Evolutionary conservation across 1,140 invertebrate genomes (phyloP).

Genomic region (Tetragonula clypearis): DNA sequence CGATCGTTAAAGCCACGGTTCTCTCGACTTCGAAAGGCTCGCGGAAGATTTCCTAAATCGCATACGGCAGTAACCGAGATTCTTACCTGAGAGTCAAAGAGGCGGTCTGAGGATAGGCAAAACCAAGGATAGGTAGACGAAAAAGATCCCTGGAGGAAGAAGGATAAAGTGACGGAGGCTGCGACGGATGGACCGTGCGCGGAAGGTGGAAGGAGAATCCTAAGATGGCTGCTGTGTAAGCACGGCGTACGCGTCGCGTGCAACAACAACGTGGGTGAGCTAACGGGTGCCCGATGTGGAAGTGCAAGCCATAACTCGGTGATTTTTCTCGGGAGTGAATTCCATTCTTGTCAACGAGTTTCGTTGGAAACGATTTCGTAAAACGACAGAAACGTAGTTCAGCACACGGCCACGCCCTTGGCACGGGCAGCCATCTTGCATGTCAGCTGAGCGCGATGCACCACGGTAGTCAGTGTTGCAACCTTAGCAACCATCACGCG

Average conservation of each 20-base stretch:
- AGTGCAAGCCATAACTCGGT: slow-evolving; percentile 55
- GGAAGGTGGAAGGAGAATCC: slow-evolving; percentile 67
- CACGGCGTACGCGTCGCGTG: slow-evolving; percentile 69
- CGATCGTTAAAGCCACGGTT: slow-evolving; percentile 37
- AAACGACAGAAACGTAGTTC: slow-evolving; percentile 37
- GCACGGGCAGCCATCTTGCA: slow-evolving; percentile 77
- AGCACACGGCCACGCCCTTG: slow-evolving; percentile 78
- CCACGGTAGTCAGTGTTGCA: slow-evolving; percentile 72
- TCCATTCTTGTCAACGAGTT: slow-evolving; percentile 33
- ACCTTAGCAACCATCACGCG: slow-evolving; percentile 62
- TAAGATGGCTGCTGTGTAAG: slow-evolving; percentile 77
- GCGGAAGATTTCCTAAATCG: slow-evolving; percentile 50
- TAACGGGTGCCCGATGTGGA: slow-evolving; percentile 54
- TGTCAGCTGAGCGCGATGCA: slow-evolving; percentile 69
- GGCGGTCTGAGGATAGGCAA: slow-evolving; percentile 35
- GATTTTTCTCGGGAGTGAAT: slow-evolving; percentile 63
- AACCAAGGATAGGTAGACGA: slow-evolving; percentile 7
- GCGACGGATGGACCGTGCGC: slow-evolving; percentile 69
- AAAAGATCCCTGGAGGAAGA: slow-evolving; percentile 10
- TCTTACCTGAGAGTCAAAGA: slow-evolving; percentile 43
- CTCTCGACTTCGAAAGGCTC: slow-evolving; percentile 1
- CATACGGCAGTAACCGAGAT: slow-evolving; percentile 33
- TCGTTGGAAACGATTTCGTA: slow-evolving; percentile 50
- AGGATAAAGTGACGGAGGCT: slow-evolving; percentile 54
- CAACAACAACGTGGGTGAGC: slow-evolving; percentile 50